A percentile compares a stretch with the other conserved stretches of the same genome.
Conservation (phyloP, 1,140 invertebrate genomes). For the Ooceraea biroi region DNA sequence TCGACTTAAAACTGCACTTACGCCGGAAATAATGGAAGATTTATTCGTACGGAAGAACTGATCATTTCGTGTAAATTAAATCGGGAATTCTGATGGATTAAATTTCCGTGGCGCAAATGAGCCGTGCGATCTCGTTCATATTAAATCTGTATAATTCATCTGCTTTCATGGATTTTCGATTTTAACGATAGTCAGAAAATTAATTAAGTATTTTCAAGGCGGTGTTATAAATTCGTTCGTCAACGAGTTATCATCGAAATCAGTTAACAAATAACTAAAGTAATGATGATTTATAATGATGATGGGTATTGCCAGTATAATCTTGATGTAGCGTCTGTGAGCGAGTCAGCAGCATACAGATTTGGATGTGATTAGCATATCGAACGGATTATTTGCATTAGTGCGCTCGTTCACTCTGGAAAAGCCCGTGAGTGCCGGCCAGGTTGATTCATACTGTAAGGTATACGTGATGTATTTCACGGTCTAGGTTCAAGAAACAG, state of each 20-base stretch:
- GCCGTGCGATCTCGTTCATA: not conserved
- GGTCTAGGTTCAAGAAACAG: slow-evolving; percentile 39
- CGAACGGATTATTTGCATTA: slow-evolving; percentile 33
- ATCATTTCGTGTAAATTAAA: slow-evolving; percentile 9
- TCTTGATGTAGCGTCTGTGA: not conserved
- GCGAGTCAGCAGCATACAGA: not conserved
- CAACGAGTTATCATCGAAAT: not conserved
- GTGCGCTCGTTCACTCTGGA: slow-evolving; percentile 5
- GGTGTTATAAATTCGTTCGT: not conserved
- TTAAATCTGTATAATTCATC: slow-evolving; percentile 4
- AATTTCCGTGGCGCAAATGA: not conserved
- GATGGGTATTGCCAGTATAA: too few relatives aligned
- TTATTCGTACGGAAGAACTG: not conserved
- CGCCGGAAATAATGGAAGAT: not conserved
- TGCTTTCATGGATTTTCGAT: slow-evolving; percentile 28
- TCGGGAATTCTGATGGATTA: not conserved
- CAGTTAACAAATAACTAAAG: slow-evolving; percentile 1
- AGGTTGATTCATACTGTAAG: slow-evolving; percentile 47
- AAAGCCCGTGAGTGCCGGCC: slow-evolving; percentile 40
- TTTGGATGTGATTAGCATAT: slow-evolving; percentile 42
- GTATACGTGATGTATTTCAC: slow-evolving; percentile 42
- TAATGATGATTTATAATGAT: too few relatives aligned
- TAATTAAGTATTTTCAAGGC: slow-evolving; percentile 11
- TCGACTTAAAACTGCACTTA: not conserved
- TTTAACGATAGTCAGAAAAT: slow-evolving; percentile 13